These are phyloP conservation scores for Papilio xuthus DNA, from an alignment of 1,140 invertebrate genomes.

Conservation along the genomic window DNA sequence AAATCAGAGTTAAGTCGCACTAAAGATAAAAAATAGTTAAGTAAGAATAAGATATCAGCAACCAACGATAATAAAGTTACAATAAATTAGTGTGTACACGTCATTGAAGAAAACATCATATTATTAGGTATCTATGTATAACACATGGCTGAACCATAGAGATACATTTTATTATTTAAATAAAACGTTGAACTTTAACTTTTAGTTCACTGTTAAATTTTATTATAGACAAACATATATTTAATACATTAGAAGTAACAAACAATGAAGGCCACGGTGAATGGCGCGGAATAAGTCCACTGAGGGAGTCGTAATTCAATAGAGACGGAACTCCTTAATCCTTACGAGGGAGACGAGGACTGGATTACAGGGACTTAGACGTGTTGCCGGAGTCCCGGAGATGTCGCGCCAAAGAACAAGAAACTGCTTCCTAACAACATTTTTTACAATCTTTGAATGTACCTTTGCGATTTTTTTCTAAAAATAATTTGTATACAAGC, in stretches of 20 bases:
- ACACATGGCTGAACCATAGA: too few species aligned
- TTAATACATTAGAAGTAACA: neutral
- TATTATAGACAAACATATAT: too few species aligned
- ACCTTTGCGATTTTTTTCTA: neutral
- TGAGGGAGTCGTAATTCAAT: slow-evolving; percentile 8
- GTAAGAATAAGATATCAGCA: too few species aligned
- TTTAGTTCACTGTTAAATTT: too few species aligned
- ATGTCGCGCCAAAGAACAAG: neutral
- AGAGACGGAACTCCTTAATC: slow-evolving; percentile 6
- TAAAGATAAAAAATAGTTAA: too few species aligned
- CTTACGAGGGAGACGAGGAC: neutral
- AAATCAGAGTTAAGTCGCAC: too few species aligned
- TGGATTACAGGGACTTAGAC: neutral
- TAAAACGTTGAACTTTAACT: too few species aligned
- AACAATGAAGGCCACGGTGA: neutral
- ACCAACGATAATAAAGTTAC: too few species aligned
- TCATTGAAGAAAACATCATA: too few species aligned
- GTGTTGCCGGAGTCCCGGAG: neutral
- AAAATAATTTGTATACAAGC: neutral
- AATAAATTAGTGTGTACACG: too few species aligned
- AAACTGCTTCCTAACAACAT: neutral
- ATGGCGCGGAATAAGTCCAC: neutral
- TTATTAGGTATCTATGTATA: too few species aligned
- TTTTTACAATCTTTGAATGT: neutral
- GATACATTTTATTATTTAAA: too few species aligned